Conservation (phyloP, 2,888 invertebrate species). For the Craniophora ligustri region DNA sequence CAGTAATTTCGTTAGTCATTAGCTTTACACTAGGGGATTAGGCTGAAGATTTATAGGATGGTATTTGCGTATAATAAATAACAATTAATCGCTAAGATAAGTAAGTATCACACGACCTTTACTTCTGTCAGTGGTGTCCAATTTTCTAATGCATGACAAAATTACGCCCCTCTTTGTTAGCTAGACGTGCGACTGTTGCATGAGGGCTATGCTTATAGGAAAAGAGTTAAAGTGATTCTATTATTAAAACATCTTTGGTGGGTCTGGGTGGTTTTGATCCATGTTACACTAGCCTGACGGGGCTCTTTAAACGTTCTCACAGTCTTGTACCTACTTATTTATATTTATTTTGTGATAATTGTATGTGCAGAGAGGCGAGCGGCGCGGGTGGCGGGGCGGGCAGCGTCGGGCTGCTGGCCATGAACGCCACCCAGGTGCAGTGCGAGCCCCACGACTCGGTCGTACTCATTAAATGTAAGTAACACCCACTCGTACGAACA, state of each 20-base stretch:
- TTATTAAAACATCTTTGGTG: no score
- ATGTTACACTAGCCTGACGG: not conserved
- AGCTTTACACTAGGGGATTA: not conserved
- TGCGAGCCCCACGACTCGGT: slow-evolving; percentile 91
- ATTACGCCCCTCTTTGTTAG: no score
- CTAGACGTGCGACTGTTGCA: no score
- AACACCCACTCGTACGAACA: slow-evolving; percentile 54
- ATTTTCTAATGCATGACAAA: no score
- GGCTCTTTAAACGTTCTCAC: slow-evolving; percentile 8
- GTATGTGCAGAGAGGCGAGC: slow-evolving; percentile 79
- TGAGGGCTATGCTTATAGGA: not conserved
- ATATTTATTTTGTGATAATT: slow-evolving; percentile 33
- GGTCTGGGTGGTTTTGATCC: not conserved
- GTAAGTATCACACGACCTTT: no score
- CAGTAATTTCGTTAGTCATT: no score
- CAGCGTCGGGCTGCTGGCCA: slow-evolving; percentile 86
- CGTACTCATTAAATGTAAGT: slow-evolving; percentile 93
- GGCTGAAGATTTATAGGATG: no score
- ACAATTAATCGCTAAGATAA: no score
- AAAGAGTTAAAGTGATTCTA: no score
- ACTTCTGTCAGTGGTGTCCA: no score
- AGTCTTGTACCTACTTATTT: slow-evolving; percentile 2
- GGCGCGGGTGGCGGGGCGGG: slow-evolving; percentile 86
- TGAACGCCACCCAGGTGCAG: slow-evolving; percentile 90
- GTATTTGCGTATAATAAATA: no score